phyloP scores from a whole-genome alignment of 2,797 vertebrate genomes.

The Anas acuta region DNA sequence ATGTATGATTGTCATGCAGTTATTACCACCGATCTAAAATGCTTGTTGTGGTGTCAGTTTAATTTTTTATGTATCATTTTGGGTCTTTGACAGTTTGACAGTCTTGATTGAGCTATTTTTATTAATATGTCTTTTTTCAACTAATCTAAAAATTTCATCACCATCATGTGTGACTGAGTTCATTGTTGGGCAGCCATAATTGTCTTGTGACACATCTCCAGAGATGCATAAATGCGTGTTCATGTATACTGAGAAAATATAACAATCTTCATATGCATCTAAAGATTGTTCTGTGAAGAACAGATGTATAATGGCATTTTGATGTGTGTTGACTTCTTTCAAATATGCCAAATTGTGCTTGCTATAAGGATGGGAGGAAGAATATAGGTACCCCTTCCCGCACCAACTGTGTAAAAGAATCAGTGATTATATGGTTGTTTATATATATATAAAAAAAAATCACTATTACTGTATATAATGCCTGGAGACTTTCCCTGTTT shows the following conservation, averaged over 20 bases:
- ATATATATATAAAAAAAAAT: not conserved
- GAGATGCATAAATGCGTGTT: conserved; percentile 22
- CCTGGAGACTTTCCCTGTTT: not conserved
- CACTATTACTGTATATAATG: not conserved
- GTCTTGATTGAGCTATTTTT: conserved; percentile 15
- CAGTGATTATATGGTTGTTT: not conserved
- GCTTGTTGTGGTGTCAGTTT: conserved; percentile 9
- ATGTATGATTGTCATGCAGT: conserved; percentile 16
- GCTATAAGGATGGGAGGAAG: conserved; percentile 33
- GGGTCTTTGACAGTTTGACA: conserved; percentile 18
- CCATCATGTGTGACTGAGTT: conserved; percentile 18
- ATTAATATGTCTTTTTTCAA: not conserved
- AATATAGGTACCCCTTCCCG: not conserved
- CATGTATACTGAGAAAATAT: not conserved
- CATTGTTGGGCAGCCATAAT: not conserved
- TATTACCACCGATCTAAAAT: conserved; percentile 51
- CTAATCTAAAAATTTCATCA: conserved; percentile 12
- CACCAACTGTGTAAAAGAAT: not conserved
- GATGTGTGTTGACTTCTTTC: conserved; percentile 9
- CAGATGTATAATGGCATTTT: not conserved
- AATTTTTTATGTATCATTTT: conserved; percentile 47
- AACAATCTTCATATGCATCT: not conserved
- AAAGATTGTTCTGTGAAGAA: not conserved
- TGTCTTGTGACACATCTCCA: conserved; percentile 28
- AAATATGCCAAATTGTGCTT: conserved; percentile 36